Percentiles rank a stretch among this genome's conserved stretches.
Evolutionary conservation across 2,888 invertebrate species (phyloP).

Genomic region (Cotesia congregata): DNA sequence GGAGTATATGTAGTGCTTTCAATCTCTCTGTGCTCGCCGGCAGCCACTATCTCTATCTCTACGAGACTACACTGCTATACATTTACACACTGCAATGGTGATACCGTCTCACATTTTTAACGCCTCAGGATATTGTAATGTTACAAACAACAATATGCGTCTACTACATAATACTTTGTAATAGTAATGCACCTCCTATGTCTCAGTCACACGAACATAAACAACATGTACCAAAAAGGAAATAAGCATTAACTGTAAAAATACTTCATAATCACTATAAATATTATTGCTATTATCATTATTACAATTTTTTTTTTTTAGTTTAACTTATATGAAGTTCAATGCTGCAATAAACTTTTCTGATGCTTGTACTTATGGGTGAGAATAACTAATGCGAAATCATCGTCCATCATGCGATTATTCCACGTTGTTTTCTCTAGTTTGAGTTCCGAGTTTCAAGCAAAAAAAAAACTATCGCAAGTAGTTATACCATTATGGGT

Average conservation of each 20-base stretch:
- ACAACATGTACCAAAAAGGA: slow-evolving; percentile 3
- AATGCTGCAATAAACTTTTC: neutral
- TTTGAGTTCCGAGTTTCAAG: neutral
- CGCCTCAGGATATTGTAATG: slow-evolving; percentile 57
- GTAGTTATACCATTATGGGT: neutral
- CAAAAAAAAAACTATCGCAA: neutral
- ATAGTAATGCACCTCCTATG: slow-evolving; percentile 4
- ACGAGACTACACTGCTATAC: neutral
- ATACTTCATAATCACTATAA: no score
- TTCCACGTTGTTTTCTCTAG: slow-evolving; percentile 14
- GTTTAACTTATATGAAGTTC: neutral
- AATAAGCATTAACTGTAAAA: slow-evolving; percentile 3
- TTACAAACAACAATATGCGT: slow-evolving; percentile 38
- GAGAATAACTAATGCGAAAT: neutral
- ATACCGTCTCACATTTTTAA: slow-evolving; percentile 22
- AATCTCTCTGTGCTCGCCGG: neutral
- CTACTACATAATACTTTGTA: slow-evolving; percentile 21
- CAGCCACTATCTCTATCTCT: slow-evolving; percentile 23
- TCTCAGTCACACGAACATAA: slow-evolving; percentile 3
- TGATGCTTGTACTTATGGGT: neutral
- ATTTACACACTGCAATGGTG: neutral
- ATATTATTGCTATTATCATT: no score
- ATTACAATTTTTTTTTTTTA: neutral
- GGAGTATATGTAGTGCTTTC: neutral
- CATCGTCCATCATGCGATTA: slow-evolving; percentile 30